phyloP scores from a whole-genome alignment of 2,888 invertebrate genomes.

The Cheilosia vernalis region DNA sequence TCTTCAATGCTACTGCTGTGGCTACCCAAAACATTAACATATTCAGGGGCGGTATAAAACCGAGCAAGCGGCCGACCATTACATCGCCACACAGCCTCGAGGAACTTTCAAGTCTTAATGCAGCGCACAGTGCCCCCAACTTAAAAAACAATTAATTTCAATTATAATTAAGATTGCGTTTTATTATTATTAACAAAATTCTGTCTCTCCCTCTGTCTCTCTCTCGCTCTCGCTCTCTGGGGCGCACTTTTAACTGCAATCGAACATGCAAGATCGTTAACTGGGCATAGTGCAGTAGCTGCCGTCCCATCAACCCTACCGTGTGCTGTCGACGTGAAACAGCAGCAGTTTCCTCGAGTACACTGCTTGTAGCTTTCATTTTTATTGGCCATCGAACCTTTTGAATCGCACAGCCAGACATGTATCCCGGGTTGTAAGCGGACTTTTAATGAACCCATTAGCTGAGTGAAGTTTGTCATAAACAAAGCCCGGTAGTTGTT shows the following conservation, averaged over 20 bases:
- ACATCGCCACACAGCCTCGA: slow-evolving; percentile 17
- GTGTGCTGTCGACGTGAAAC: slow-evolving; percentile 19
- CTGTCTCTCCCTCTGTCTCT: slow-evolving; percentile 11
- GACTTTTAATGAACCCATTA: slow-evolving; percentile 62
- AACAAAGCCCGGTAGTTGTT: slow-evolving; percentile 64
- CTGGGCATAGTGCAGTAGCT: not conserved
- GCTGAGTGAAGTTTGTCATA: slow-evolving; percentile 58
- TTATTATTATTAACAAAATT: slow-evolving; percentile 71
- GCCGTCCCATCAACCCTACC: slow-evolving; percentile 1
- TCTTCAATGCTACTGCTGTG: not conserved
- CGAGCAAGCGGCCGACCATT: no score
- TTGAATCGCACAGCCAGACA: not conserved
- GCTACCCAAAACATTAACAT: slow-evolving; percentile 45
- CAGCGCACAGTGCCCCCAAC: slow-evolving; percentile 42
- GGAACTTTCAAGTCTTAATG: not conserved
- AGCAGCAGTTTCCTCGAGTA: slow-evolving; percentile 13
- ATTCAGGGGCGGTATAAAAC: slow-evolving; percentile 34
- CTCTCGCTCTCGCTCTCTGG: not conserved
- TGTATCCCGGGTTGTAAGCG: slow-evolving; percentile 25
- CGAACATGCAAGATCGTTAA: slow-evolving; percentile 73
- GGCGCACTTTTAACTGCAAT: slow-evolving; percentile 59
- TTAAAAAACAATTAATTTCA: slow-evolving; percentile 74
- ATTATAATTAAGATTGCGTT: slow-evolving; percentile 73
- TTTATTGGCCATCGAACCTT: slow-evolving; percentile 55
- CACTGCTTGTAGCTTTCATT: slow-evolving; percentile 32